A percentile compares a stretch with the other conserved stretches of the same genome.
phyloP scores from a whole-genome alignment of 2,113 vertebrate species.

The Carassius carassius region DNA sequence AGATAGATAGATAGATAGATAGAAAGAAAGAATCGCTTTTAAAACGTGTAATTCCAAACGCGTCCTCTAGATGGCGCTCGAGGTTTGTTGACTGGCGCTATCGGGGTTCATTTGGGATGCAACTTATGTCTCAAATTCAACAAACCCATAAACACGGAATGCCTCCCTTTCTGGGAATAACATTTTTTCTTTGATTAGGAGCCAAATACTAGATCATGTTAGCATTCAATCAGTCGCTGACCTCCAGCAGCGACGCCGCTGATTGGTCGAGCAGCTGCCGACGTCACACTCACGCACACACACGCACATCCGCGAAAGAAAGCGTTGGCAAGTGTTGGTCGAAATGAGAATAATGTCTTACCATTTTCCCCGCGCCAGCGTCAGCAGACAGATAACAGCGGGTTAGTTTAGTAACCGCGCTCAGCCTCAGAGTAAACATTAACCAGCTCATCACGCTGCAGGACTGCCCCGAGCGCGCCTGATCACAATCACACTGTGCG shows the following conservation, averaged over 20 bases:
- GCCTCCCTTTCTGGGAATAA: not conserved
- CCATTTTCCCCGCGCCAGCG: constrained; percentile 66
- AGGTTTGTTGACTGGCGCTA: not conserved
- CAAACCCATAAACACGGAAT: too few species aligned
- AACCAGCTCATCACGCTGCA: constrained; percentile 65
- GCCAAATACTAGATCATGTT: not conserved
- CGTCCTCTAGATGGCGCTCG: not conserved
- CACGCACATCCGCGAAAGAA: not conserved
- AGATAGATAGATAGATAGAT: too few species aligned
- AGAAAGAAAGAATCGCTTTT: too few species aligned
- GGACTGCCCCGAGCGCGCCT: constrained; percentile 70
- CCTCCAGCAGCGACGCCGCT: not conserved
- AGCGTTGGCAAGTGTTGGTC: not conserved
- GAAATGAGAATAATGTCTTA: constrained; percentile 58
- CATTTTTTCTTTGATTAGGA: not conserved
- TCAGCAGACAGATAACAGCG: constrained; percentile 41
- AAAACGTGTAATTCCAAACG: too few species aligned
- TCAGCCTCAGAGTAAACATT: constrained; percentile 69
- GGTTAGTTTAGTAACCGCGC: constrained; percentile 38
- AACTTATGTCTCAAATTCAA: too few species aligned
- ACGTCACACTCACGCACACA: not conserved
- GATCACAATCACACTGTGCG: constrained; percentile 36
- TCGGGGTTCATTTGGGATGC: too few species aligned
- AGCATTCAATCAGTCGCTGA: not conserved
- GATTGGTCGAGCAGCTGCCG: not conserved